phyloP scores from a whole-genome alignment of 92 coral and sea anemone genomes.

The Montipora capitata region DNA sequence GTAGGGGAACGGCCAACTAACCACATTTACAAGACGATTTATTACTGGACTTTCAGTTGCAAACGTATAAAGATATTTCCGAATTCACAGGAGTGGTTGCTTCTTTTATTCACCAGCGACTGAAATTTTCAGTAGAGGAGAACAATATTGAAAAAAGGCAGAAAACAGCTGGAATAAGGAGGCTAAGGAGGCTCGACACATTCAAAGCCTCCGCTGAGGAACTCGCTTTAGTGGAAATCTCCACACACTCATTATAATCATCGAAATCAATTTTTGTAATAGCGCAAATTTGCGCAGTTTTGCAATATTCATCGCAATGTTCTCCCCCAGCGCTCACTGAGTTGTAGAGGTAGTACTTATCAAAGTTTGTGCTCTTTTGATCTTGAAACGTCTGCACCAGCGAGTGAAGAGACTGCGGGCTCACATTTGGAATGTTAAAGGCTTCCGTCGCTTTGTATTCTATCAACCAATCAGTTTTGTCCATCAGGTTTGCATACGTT shows the following conservation, averaged over 20 bases:
- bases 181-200: no score
- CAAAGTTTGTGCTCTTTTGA: conserved; percentile 41
- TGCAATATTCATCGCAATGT: conserved; percentile 53
- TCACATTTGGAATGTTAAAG: conserved; percentile 68
- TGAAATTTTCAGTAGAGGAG: no score
- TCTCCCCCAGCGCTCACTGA: conserved; percentile 64
- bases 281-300: conserved; percentile 71
- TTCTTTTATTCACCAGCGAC: no score
- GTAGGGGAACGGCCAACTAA: no score
- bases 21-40: no score
- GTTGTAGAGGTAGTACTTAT: conserved; percentile 69
- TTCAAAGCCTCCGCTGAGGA: no score
- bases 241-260: conserved; percentile 46
- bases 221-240: no score
- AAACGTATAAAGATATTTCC: no score
- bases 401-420: conserved; percentile 58
- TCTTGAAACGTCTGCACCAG: conserved; percentile 54
- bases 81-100: no score
- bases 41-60: no score
- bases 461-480: conserved; percentile 65
- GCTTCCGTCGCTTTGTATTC: conserved; percentile 69
- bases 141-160: no score
- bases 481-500: conserved; percentile 47
- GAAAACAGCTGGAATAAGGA: no score
- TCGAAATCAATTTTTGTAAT: conserved; percentile 71